These are phyloP conservation scores for Parazoanthus darwini DNA, from an alignment of 92 coral and sea anemone genomes.

Conservation along the genomic window DNA sequence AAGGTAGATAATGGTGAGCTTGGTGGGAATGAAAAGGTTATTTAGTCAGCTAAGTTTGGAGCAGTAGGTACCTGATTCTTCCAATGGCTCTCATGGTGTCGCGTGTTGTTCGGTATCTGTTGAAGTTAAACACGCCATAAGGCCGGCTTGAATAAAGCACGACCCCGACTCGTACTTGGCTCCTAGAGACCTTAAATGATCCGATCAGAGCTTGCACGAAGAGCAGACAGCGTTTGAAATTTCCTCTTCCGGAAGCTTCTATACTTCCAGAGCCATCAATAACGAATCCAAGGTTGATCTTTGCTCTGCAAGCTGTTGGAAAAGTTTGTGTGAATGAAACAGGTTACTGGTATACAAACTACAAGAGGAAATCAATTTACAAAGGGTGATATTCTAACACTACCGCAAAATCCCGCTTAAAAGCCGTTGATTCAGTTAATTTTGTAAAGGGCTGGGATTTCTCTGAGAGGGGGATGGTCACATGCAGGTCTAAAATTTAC, in stretches of 20 bases:
- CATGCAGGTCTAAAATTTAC: background rate
- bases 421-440: no score
- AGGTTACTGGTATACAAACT: background rate
- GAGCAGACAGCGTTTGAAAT: constrained; percentile 30
- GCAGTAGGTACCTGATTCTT: constrained; percentile 21
- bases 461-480: no score
- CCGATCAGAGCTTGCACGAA: constrained; percentile 24
- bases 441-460: background rate
- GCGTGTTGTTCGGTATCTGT: background rate
- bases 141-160: constrained; percentile 20
- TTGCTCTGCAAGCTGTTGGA: constrained; percentile 21
- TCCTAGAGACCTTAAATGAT: constrained; percentile 30
- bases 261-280: constrained; percentile 36
- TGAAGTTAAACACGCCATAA: background rate
- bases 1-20: no score
- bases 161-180: constrained; percentile 16
- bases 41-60: background rate
- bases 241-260: constrained; percentile 16
- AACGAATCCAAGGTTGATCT: constrained; percentile 26
- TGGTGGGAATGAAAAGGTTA: no score
- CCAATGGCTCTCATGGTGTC: background rate
- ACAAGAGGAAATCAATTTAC: no score
- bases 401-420: no score
- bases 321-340: background rate
- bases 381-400: background rate